phyloP scores from a whole-genome alignment of 1,140 invertebrate species.

The Polyergus mexicanus region DNA sequence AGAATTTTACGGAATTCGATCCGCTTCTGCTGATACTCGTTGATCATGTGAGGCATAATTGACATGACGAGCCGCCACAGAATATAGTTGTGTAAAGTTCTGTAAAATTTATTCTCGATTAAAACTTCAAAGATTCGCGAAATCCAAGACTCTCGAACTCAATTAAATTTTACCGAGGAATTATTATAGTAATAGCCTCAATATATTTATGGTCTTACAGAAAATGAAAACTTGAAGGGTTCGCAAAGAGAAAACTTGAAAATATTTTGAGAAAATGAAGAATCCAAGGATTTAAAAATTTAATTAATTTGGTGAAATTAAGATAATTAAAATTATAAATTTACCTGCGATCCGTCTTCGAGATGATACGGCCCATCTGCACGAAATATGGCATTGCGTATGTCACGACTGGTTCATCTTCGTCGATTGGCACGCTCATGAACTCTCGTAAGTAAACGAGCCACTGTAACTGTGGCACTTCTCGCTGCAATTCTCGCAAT shows the following conservation, averaged over 20 bases:
- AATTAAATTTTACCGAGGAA: not conserved
- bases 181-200: not conserved
- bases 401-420: conserved; percentile 91
- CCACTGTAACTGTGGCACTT: conserved; percentile 94
- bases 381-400: conserved; percentile 93
- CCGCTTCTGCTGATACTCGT: conserved; percentile 92
- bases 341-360: conserved; percentile 90
- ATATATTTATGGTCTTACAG: not conserved
- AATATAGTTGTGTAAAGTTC: conserved; percentile 94
- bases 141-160: not conserved
- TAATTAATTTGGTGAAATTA: no score
- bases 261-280: not conserved
- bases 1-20: conserved; percentile 94
- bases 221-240: not conserved
- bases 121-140: not conserved
- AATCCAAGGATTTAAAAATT: not conserved
- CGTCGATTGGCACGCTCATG: conserved; percentile 88
- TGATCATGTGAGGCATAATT: conserved; percentile 93
- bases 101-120: conserved; percentile 77
- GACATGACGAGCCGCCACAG: conserved; percentile 94
- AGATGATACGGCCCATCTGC: conserved; percentile 92
- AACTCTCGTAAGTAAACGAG: conserved; percentile 91
- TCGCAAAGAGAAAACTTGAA: not conserved
- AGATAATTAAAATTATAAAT: not conserved
- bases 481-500: conserved; percentile 88